phyloP scores from a whole-genome alignment of 2,888 invertebrate genomes.

The Leptinotarsa peninsularis region DNA sequence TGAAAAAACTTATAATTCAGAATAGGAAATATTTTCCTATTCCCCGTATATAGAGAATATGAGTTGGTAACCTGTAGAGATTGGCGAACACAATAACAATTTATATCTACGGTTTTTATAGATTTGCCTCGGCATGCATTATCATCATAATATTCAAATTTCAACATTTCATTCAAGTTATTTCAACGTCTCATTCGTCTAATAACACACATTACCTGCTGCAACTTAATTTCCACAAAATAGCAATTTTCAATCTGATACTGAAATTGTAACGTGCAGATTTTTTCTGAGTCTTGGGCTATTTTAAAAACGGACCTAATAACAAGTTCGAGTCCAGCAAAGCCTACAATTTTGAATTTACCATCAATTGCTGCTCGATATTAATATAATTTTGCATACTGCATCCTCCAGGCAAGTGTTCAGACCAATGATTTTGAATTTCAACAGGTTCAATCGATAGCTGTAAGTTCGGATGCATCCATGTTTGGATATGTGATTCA shows the following conservation, averaged over 20 bases:
- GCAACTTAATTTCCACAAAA: constrained; percentile 66
- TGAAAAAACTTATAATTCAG: no score
- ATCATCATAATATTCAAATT: constrained; percentile 59
- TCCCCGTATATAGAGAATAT: constrained; percentile 4
- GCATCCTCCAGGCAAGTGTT: constrained; percentile 56
- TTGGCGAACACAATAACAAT: constrained; percentile 23
- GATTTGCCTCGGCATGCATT: constrained; percentile 26
- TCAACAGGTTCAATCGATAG: constrained; percentile 54
- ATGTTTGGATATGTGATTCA: constrained; percentile 1
- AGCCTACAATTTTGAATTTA: constrained; percentile 66
- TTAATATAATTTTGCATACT: constrained; percentile 66
- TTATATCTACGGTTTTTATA: constrained; percentile 32
- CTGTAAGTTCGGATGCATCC: constrained; percentile 17
- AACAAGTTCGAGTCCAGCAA: constrained; percentile 56
- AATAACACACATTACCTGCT: constrained; percentile 64
- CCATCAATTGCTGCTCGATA: constrained; percentile 63
- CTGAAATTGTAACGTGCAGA: constrained; percentile 62
- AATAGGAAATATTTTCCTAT: no score
- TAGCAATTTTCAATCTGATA: constrained; percentile 68
- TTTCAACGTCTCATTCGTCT: constrained; percentile 43
- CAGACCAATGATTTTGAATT: constrained; percentile 56
- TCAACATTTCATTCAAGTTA: constrained; percentile 50
- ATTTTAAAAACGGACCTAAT: constrained; percentile 61
- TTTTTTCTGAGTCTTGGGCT: constrained; percentile 56
- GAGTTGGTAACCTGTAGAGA: not conserved